Percentiles rank a stretch among this genome's conserved stretches.
phyloP scores from a whole-genome alignment of 2,888 invertebrate species.

The Drosophila prolongata region DNA sequence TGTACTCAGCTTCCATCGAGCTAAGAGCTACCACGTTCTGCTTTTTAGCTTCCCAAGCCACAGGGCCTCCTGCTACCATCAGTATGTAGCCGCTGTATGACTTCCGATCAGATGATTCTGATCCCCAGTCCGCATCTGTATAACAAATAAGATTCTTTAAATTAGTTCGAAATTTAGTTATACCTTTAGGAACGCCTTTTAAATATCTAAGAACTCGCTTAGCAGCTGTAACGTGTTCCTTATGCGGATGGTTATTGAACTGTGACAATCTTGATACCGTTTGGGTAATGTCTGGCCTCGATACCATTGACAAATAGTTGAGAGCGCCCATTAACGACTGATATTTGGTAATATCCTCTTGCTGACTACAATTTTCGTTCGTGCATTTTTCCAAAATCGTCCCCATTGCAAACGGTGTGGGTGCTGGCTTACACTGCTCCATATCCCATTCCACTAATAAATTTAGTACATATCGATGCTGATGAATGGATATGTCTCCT shows the following conservation, averaged over 20 bases:
- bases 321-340: too few relatives aligned
- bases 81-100: background rate
- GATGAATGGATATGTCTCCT: background rate
- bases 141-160: background rate
- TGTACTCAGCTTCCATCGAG: background rate
- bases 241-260: too few relatives aligned
- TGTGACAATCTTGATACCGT: too few relatives aligned
- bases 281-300: too few relatives aligned
- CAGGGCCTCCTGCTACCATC: too few relatives aligned
- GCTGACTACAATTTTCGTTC: too few relatives aligned
- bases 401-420: background rate
- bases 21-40: background rate
- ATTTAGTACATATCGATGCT: background rate
- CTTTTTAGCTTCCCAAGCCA: too few relatives aligned
- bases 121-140: background rate
- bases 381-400: background rate
- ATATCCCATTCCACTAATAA: background rate
- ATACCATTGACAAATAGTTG: too few relatives aligned
- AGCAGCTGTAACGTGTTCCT: too few relatives aligned
- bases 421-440: background rate
- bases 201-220: background rate
- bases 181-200: too few relatives aligned
- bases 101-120: background rate
- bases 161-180: background rate
- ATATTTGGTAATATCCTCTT: too few relatives aligned